Evolutionary conservation across 2,113 vertebrate species (phyloP).

Genomic region (Sceloporus undulatus): DNA sequence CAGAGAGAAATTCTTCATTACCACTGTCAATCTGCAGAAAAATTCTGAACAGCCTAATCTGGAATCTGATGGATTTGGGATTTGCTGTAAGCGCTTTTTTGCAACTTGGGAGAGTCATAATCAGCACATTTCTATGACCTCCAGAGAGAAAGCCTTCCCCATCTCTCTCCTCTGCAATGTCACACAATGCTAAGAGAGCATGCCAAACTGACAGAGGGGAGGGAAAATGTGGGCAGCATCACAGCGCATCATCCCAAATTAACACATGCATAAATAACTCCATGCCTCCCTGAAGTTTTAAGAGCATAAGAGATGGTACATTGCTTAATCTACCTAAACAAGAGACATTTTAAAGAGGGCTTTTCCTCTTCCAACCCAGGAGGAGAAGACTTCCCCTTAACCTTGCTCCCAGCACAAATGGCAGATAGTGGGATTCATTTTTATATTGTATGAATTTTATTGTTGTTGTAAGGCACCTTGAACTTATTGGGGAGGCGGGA

Average conservation of each 20-base stretch:
- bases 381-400: not conserved
- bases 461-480: too few species aligned
- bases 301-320: not conserved
- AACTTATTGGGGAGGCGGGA: too few species aligned
- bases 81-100: conserved; percentile 77
- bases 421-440: too few species aligned
- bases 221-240: not conserved
- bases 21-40: accelerated
- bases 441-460: not conserved
- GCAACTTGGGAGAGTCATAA: conserved; percentile 68
- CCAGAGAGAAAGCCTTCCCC: conserved; percentile 45
- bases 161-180: conserved; percentile 48
- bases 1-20: not conserved
- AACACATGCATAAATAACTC: not conserved
- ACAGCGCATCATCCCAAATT: not conserved
- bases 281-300: not conserved
- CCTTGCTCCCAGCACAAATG: not conserved
- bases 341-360: too few species aligned
- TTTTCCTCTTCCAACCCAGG: too few species aligned
- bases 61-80: conserved; percentile 72
- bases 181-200: conserved; percentile 47
- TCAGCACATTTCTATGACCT: conserved; percentile 69
- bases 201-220: not conserved
- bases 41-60: conserved; percentile 61
- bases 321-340: not conserved